Percentiles rank a stretch among this genome's conserved stretches.
Evolutionary conservation across 2,113 vertebrate genomes (phyloP).

Genomic region (Myxocyprinus asiaticus): DNA sequence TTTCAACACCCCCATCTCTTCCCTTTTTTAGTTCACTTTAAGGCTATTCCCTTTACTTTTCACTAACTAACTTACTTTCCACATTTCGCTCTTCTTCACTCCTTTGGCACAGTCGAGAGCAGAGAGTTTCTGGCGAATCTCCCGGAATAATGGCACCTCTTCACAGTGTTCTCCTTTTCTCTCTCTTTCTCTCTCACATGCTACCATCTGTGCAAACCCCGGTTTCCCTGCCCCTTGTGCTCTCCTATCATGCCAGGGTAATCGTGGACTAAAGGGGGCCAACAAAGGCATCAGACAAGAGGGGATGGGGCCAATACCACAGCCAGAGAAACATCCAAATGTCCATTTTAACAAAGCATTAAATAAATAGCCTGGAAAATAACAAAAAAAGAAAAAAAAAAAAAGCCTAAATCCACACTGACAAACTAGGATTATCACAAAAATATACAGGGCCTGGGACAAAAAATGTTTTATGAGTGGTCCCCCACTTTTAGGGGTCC

Average conservation of each 20-base stretch:
- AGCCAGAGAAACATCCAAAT: not conserved
- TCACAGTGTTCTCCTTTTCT: constrained; percentile 6
- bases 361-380: not conserved
- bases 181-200: not conserved
- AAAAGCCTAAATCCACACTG: not conserved
- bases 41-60: constrained; percentile 1
- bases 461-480: not conserved
- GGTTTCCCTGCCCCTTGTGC: constrained; percentile 18
- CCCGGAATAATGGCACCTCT: constrained; percentile 25
- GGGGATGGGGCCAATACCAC: not conserved
- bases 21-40: not conserved
- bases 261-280: constrained; percentile 27
- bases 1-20: not conserved
- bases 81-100: constrained; percentile 13
- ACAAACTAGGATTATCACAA: not conserved
- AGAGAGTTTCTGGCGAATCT: constrained; percentile 18
- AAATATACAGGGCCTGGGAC: not conserved
- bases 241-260: constrained; percentile 16
- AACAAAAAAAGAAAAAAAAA: constrained; percentile 9
- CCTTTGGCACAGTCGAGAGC: constrained; percentile 5
- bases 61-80: constrained; percentile 5
- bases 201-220: constrained; percentile 42
- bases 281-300: constrained; percentile 10
- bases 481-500: too few relatives aligned
- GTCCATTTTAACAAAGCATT: constrained; percentile 19